Evolutionary conservation across 2,113 vertebrate species (phyloP).

Genomic region (Dendropsophus ebraccatus): DNA sequence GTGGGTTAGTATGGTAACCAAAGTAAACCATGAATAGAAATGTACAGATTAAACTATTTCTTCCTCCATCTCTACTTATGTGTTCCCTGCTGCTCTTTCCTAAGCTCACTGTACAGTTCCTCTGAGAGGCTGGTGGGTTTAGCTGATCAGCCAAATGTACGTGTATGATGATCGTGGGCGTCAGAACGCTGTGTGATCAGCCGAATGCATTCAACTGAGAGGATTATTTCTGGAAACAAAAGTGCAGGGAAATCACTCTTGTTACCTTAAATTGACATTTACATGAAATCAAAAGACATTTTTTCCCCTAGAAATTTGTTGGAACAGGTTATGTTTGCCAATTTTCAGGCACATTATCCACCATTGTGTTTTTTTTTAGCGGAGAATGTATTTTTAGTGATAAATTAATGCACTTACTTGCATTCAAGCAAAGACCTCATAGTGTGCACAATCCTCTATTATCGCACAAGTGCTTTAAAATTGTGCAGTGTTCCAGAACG

Average conservation of each 20-base stretch:
- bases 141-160: constrained; percentile 33
- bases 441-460: constrained; percentile 30
- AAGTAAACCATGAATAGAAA: neutral
- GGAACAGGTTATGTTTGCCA: constrained; percentile 31
- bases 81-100: neutral
- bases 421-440: constrained; percentile 34
- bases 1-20: too few species aligned
- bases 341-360: constrained; percentile 21
- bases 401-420: constrained; percentile 40
- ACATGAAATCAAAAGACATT: constrained; percentile 42
- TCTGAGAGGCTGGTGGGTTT: constrained; percentile 7
- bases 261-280: constrained; percentile 46
- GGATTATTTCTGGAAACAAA: constrained; percentile 49
- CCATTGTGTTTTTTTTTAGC: constrained; percentile 39
- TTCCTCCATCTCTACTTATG: neutral
- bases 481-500: constrained; percentile 46
- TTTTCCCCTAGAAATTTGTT: constrained; percentile 7
- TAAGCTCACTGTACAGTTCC: neutral
- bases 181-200: constrained; percentile 32
- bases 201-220: constrained; percentile 32
- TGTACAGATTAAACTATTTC: constrained; percentile 12
- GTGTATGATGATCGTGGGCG: constrained; percentile 45
- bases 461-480: constrained; percentile 42
- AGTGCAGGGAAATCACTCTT: constrained; percentile 26
- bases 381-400: constrained; percentile 41